A percentile compares a stretch with the other conserved stretches of the same genome.
These are phyloP conservation scores for Macquaria ambigua DNA, from an alignment of 2,113 vertebrate species.

Conservation along the genomic window DNA sequence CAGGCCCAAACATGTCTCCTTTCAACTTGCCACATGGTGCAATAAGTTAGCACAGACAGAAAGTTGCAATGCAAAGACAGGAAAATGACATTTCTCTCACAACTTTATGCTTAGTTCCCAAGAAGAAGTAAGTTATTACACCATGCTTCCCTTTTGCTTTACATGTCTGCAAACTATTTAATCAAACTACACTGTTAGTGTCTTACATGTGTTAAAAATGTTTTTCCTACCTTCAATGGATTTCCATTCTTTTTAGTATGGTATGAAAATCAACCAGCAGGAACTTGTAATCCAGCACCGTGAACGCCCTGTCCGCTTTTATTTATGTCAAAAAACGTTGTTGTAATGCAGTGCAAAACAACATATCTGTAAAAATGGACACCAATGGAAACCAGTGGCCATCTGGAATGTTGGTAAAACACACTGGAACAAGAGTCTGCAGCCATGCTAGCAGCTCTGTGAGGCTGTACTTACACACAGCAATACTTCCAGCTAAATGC, in stretches of 20 bases:
- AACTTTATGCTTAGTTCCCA: background rate
- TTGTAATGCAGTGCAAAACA: background rate
- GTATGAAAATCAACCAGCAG: background rate
- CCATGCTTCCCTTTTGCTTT: background rate
- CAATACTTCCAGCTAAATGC: background rate
- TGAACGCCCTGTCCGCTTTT: background rate
- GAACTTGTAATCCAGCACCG: background rate
- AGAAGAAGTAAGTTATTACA: conserved; percentile 36
- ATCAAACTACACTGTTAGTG: background rate
- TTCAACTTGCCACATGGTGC: background rate
- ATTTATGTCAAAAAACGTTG: background rate
- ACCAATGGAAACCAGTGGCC: background rate
- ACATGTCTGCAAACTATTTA: background rate
- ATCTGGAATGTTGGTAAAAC: background rate
- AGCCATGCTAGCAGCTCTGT: background rate
- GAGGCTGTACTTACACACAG: background rate
- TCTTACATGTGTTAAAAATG: background rate
- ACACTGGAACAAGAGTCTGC: background rate
- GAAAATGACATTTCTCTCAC: background rate
- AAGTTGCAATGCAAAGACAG: conserved; percentile 13
- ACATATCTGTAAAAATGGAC: background rate
- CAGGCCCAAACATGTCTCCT: background rate
- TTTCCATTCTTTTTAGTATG: background rate
- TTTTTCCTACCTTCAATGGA: no score
- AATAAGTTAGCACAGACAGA: background rate